phyloP scores from a whole-genome alignment of 2,888 invertebrate species.

The Leucophora obtusa region DNA sequence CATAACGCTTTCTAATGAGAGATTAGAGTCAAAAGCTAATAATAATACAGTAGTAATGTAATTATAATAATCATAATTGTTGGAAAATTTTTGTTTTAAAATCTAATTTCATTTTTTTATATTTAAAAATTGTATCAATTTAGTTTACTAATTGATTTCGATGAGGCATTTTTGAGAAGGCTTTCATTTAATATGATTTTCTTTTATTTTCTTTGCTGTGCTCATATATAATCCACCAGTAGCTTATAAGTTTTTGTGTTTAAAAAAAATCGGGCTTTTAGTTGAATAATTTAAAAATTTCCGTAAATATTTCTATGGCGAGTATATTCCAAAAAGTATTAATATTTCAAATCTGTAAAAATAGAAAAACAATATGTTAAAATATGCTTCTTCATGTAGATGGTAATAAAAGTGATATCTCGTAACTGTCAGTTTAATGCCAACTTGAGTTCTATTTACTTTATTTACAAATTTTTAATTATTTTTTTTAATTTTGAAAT shows the following conservation, averaged over 20 bases:
- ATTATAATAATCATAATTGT: constrained; percentile 22
- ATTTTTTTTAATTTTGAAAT: no score
- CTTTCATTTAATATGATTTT: constrained; percentile 58
- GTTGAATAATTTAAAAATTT: constrained; percentile 70
- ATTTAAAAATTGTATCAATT: constrained; percentile 55
- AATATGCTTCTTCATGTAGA: no score
- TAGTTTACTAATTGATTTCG: constrained; percentile 64
- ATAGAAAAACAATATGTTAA: neutral
- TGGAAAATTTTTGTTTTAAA: constrained; percentile 45
- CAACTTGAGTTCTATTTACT: no score
- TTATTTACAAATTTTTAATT: no score
- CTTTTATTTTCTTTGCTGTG: no score
- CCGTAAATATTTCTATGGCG: constrained; percentile 71
- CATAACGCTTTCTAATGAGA: constrained; percentile 47
- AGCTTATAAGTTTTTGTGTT: constrained; percentile 23
- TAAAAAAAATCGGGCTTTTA: constrained; percentile 51
- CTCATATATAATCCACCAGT: constrained; percentile 22
- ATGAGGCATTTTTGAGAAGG: constrained; percentile 63
- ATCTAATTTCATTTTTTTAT: constrained; percentile 37
- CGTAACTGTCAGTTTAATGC: no score
- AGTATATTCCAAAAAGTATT: constrained; percentile 72
- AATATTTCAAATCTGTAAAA: constrained; percentile 73
- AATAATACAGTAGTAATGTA: constrained; percentile 26
- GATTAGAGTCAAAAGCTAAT: constrained; percentile 48
- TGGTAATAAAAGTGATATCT: no score